Evolutionary conservation across 2,797 vertebrate genomes (phyloP), one percentile per base, ranked within the genome.

Genomic region (Gorsachius magnificus): DNA sequence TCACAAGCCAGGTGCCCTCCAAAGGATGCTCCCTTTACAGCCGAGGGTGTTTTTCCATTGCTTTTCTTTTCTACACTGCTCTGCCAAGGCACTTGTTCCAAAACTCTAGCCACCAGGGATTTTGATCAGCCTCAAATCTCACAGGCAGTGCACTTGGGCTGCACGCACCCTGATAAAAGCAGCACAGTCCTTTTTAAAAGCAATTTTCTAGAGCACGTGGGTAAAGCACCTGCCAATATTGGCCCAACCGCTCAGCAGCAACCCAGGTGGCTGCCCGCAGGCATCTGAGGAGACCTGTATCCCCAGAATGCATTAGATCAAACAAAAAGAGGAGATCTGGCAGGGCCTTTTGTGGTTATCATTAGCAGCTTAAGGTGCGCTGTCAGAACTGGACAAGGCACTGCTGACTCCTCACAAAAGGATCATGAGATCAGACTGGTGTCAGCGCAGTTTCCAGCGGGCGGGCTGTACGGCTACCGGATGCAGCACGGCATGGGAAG

Each of bases 381-480:
- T 57, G 33, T 28, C 71, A 68, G 79, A 81, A 45, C 16, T 16
- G 45, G 21, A 45, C 0, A 0, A 45, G 51, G 69, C 35, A 66
- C 35, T 46, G 77, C 70, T 79, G 6, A 3, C 11, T 70, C 36
- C 50, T 77, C 2, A 2, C 11, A 58, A 53, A 53, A 57, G 43
- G 54, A 69, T 70, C 79, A 57, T 0, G 0, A 53, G 78, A 74
- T 29, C 53, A 80, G 72, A n/a, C n/a, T 48, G 5, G 0, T 11
- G 29, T 10, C 46, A 74, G 61, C 1, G 1, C 0, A 2, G 28
- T 54, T 80, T 91, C 56, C 87, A 93, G 88, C 45, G 48, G 66
- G 90, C 45, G 51, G 66, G 71, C 50, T 2, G 0, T 29, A 83
- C 0, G 0, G 71, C 83, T 8, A 61, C 36, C 1, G 4, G 48